Percentiles rank a stretch among this genome's conserved stretches.
Conservation (phyloP, 2,113 vertebrate genomes). For the Dipodomys ordii region DNA sequence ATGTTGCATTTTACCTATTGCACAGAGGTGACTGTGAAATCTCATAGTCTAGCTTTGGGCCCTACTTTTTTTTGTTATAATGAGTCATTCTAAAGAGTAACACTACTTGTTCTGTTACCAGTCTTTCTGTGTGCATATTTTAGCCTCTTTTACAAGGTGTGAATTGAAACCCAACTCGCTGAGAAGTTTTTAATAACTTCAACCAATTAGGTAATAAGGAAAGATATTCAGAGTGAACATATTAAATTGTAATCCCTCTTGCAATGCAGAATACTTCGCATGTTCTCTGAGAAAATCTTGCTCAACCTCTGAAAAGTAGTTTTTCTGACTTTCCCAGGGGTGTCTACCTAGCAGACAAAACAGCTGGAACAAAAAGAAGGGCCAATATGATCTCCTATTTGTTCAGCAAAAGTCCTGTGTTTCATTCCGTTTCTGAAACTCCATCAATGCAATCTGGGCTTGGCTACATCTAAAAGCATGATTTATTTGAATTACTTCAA, state of each 20-base stretch:
- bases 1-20: conserved; percentile 55
- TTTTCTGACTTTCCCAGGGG: conserved; percentile 13
- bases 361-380: background rate
- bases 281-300: conserved; percentile 55
- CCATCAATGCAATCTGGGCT: background rate
- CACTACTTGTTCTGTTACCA: conserved; percentile 67
- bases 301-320: conserved; percentile 43
- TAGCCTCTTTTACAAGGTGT: conserved; percentile 74
- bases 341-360: background rate
- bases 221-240: conserved; percentile 70
- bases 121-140: conserved; percentile 66
- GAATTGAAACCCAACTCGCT: conserved; percentile 75
- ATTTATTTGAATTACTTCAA: background rate
- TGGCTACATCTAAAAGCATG: background rate
- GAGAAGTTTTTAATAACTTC: conserved; percentile 75
- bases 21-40: conserved; percentile 69
- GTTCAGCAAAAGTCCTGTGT: background rate
- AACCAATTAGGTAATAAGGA: conserved; percentile 77
- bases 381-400: background rate
- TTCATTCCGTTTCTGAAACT: background rate
- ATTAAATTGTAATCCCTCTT: conserved; percentile 60
- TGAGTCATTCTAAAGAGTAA: conserved; percentile 63
- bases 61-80: conserved; percentile 70
- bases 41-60: conserved; percentile 53
- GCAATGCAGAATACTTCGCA: conserved; percentile 43